A percentile compares a stretch with the other conserved stretches of the same genome.
Evolutionary conservation across 2,888 invertebrate species (phyloP).

Genomic region (Euspilapteryx auroguttella): DNA sequence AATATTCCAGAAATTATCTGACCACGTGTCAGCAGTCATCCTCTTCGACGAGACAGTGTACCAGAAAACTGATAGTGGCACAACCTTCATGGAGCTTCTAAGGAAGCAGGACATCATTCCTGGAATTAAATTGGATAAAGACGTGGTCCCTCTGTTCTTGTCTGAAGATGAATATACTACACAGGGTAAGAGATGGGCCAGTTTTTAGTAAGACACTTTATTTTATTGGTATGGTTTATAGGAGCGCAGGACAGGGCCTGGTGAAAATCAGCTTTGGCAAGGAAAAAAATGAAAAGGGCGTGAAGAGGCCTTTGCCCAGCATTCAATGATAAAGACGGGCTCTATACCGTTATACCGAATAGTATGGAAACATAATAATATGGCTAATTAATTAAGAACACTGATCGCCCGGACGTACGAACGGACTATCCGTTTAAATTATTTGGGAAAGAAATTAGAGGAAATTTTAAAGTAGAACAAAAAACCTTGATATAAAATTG

Average conservation of each 20-base stretch:
- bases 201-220: too few relatives aligned
- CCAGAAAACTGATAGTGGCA: conserved; percentile 88
- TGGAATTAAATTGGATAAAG: conserved; percentile 95
- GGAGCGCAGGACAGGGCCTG: too few relatives aligned
- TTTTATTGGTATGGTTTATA: too few relatives aligned
- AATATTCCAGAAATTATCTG: conserved; percentile 48
- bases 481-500: too few relatives aligned
- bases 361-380: too few relatives aligned
- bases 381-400: too few relatives aligned
- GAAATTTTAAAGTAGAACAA: too few relatives aligned
- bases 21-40: conserved; percentile 93
- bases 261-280: background rate
- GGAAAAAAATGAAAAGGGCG: background rate
- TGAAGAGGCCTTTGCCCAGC: background rate
- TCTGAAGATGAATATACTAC: conserved; percentile 94
- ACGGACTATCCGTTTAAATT: too few relatives aligned
- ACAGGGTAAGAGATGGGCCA: conserved; percentile 81
- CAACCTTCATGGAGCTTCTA: conserved; percentile 79
- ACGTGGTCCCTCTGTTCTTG: conserved; percentile 85
- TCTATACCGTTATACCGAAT: too few relatives aligned
- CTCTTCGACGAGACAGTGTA: conserved; percentile 97
- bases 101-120: conserved; percentile 87
- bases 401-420: too few relatives aligned
- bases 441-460: too few relatives aligned
- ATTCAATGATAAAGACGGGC: background rate